Percentiles rank a stretch among this genome's conserved stretches.
These are phyloP conservation scores for Temnothorax nylanderi DNA, from an alignment of 1,140 invertebrate species.

Conservation along the genomic window DNA sequence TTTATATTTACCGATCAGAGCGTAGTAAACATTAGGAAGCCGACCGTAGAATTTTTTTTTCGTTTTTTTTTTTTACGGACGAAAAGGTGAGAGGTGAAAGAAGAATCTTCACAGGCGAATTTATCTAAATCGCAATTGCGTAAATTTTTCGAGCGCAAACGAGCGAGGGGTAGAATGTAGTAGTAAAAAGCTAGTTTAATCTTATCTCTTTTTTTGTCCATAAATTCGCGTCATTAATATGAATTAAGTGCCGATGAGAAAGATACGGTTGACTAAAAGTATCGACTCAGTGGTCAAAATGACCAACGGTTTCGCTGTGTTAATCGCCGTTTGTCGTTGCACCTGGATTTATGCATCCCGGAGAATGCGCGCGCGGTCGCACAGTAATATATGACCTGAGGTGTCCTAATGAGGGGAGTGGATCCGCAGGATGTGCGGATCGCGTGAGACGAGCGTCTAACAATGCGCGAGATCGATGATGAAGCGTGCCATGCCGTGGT, in stretches of 20 bases:
- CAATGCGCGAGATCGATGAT: slow-evolving; percentile 78
- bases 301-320: slow-evolving; percentile 1
- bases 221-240: slow-evolving; percentile 21
- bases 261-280: neutral
- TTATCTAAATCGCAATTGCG: neutral
- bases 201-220: neutral
- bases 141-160: neutral
- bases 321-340: slow-evolving; percentile 67
- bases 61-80: neutral
- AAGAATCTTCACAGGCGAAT: neutral
- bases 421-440: slow-evolving; percentile 71
- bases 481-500: slow-evolving; percentile 65
- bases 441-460: slow-evolving; percentile 73
- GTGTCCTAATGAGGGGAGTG: slow-evolving; percentile 73
- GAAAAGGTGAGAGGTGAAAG: neutral
- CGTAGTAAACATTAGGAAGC: slow-evolving; percentile 25
- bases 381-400: slow-evolving; percentile 64
- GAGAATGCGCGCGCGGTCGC: slow-evolving; percentile 44
- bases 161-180: neutral
- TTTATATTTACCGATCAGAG: slow-evolving; percentile 34
- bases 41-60: neutral
- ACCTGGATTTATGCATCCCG: slow-evolving; percentile 63
- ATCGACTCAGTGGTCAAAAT: neutral
- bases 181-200: neutral
- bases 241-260: slow-evolving; percentile 23